phyloP scores from a whole-genome alignment of 2,797 vertebrate species.

The Natrix natrix region DNA sequence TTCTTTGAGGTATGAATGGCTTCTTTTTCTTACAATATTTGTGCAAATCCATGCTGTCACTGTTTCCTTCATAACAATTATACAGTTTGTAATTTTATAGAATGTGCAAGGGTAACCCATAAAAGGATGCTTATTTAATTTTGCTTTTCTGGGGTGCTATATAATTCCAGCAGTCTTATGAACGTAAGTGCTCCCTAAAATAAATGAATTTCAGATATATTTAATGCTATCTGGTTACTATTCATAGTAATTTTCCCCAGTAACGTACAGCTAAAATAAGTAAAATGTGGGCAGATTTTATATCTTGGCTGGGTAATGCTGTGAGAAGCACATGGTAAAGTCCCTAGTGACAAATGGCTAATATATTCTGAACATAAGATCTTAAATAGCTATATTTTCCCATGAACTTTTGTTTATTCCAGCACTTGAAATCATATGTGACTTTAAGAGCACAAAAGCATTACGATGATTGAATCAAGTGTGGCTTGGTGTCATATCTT shows the following conservation, averaged over 20 bases:
- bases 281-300: not conserved
- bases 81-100: not conserved
- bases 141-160: not conserved
- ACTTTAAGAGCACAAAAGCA: not conserved
- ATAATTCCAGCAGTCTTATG: not conserved
- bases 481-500: not conserved
- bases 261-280: not conserved
- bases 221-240: not conserved
- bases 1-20: constrained; percentile 74
- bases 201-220: not conserved
- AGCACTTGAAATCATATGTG: not conserved
- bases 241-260: not conserved
- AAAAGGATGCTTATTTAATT: not conserved
- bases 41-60: not conserved
- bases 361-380: not conserved
- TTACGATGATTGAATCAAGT: not conserved
- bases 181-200: not conserved
- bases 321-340: not conserved
- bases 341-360: not conserved
- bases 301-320: not conserved
- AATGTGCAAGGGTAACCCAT: not conserved
- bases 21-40: not conserved
- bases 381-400: not conserved
- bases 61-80: not conserved
- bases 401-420: not conserved